Conservation (phyloP, 2,888 invertebrate species). For the Melikaiella ostensackeni region DNA sequence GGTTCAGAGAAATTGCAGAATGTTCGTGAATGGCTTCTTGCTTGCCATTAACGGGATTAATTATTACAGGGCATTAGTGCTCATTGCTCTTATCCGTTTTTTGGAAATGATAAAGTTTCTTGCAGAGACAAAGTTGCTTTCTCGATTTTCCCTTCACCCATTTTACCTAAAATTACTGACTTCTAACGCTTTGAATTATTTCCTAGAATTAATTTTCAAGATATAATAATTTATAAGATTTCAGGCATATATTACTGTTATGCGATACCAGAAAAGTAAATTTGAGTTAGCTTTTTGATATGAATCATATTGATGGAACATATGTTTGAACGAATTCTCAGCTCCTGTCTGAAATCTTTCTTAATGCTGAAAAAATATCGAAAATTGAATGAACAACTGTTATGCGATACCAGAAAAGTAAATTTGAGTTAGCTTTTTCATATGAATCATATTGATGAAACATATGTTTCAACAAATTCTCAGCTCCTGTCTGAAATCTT, state of each 20-base stretch:
- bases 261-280: not conserved
- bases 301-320: not conserved
- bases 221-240: not conserved
- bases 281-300: not conserved
- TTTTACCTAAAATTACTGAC: not conserved
- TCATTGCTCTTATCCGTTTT: slow-evolving; percentile 22
- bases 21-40: slow-evolving; percentile 29
- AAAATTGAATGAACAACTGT: not conserved
- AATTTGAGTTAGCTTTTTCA: not conserved
- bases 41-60: slow-evolving; percentile 23
- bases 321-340: not conserved
- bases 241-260: not conserved
- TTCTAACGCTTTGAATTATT: not conserved
- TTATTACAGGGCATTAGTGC: slow-evolving; percentile 15
- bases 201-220: not conserved
- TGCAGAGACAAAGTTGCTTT: not conserved
- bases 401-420: no score
- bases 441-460: not conserved
- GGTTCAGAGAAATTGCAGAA: slow-evolving; percentile 33
- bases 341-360: not conserved
- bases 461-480: not conserved
- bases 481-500: not conserved
- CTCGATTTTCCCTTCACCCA: not conserved
- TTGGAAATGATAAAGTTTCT: slow-evolving; percentile 3
- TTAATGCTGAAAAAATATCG: not conserved